Base-by-base conservation (phyloP, 2,113 vertebrate species). In the Platichthys flesus region DNA sequence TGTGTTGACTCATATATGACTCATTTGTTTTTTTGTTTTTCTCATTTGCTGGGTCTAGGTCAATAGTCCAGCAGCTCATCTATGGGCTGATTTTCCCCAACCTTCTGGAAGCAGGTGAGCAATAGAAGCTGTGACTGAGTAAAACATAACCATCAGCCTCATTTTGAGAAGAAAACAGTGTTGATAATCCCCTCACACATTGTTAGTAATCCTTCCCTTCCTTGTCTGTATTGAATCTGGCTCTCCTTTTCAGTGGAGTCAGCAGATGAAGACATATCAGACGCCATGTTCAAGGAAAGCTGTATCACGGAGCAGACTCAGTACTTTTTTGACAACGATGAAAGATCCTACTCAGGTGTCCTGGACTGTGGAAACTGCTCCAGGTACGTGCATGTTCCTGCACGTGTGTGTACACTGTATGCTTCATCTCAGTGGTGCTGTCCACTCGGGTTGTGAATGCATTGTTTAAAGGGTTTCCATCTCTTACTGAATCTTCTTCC, bases 261-360 rank as follows among this genome's bases (percentile, higher is more conserved):
- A 82, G 95, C 95, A 74, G 97, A 99, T 49, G 96, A 98, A 1
- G 98, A 99, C 78, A 95, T 97, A 0, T 70, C 95, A 2, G 92
- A 96, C 37, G 91, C 94, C 37, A 93, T 97, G 81, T 96, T 97
- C 65, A 99, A 98, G 91, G 97, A 98, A 86, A 99, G 98, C 90
- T 99, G 98, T 70, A 99, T 99, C 86, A 99, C 97, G 2, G 97
- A 98, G 81, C 98, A 99, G 92, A 99, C 97, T 6, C 98, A 99
- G 79, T 99, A 99, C 93, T 99, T 98, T 94, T 99, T 99, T 79
- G 96, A 96, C 83, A 98, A 97, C 16, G 94, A 97, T 1, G 96
- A 96, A 80, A 96, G 93, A 91, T 96, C 97, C 21, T 97, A 98
- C 91, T 85, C 88, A 81, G 96, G 97, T 45, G 93, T 97, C 9